A percentile compares a stretch with the other conserved stretches of the same genome.
These are phyloP conservation scores for Delia radicum DNA, from an alignment of 1,140 invertebrate genomes.

Conservation along the genomic window DNA sequence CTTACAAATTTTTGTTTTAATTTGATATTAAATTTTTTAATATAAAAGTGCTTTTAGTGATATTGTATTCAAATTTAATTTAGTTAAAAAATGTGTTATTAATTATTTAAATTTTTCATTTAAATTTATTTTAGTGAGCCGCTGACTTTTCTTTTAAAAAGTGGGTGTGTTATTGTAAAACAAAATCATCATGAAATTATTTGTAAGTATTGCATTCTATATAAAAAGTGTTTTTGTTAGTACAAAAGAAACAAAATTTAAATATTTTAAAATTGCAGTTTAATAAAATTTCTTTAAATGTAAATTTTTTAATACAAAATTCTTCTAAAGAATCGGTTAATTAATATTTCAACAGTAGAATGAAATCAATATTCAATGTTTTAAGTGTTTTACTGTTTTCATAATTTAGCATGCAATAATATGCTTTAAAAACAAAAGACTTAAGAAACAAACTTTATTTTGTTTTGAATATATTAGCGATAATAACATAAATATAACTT, in stretches of 20 bases:
- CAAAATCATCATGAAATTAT: constrained; percentile 15
- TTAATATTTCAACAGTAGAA: no score
- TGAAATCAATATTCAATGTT: no score
- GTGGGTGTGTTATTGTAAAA: constrained; percentile 16
- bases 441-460: no score
- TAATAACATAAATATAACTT: no score
- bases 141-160: neutral
- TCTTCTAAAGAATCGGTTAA: no score
- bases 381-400: no score
- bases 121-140: neutral
- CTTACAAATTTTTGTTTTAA: neutral
- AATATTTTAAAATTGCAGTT: neutral
- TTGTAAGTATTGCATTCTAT: constrained; percentile 20
- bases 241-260: neutral
- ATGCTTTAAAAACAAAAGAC: no score
- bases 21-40: neutral
- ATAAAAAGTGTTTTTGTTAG: neutral
- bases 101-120: neutral
- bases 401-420: no score
- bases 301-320: no score
- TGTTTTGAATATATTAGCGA: no score
- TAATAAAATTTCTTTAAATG: no score
- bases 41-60: neutral
- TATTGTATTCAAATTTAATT: neutral
- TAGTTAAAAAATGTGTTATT: neutral